phyloP scores from a whole-genome alignment of 2,797 vertebrate species.

The Sandelia bainsii region DNA sequence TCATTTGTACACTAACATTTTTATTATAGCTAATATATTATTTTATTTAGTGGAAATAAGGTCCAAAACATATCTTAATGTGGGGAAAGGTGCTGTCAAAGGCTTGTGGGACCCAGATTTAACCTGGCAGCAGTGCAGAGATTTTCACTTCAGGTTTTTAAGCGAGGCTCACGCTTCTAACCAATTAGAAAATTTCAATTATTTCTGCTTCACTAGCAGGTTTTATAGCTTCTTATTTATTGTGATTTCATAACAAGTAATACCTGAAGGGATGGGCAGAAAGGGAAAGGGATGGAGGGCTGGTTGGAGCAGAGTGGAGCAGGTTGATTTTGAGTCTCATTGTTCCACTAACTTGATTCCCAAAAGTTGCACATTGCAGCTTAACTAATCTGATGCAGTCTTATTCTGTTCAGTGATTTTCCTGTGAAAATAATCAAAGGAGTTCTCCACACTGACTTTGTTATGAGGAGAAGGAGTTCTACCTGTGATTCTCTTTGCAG shows the following conservation, averaged over 20 bases:
- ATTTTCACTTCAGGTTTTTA: not conserved
- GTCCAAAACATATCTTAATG: not conserved
- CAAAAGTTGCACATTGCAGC: not conserved
- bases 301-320: not conserved
- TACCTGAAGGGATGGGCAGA: no score
- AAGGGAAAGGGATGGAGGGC: not conserved
- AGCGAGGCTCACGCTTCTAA: no score
- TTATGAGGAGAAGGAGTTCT: no score
- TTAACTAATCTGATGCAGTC: conserved; percentile 20
- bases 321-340: no score
- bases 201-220: no score
- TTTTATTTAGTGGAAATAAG: not conserved
- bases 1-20: conserved; percentile 50
- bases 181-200: no score
- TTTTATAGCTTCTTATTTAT: no score
- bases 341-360: not conserved
- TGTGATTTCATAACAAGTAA: no score
- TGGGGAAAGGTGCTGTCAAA: not conserved
- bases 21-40: conserved; percentile 27
- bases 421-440: not conserved
- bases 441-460: not conserved
- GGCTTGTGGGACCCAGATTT: not conserved
- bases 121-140: not conserved
- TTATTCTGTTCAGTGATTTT: conserved; percentile 44
- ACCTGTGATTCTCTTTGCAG: not conserved